Evolutionary conservation across 1,140 invertebrate species (phyloP).

Genomic region (Eupeodes corollae): DNA sequence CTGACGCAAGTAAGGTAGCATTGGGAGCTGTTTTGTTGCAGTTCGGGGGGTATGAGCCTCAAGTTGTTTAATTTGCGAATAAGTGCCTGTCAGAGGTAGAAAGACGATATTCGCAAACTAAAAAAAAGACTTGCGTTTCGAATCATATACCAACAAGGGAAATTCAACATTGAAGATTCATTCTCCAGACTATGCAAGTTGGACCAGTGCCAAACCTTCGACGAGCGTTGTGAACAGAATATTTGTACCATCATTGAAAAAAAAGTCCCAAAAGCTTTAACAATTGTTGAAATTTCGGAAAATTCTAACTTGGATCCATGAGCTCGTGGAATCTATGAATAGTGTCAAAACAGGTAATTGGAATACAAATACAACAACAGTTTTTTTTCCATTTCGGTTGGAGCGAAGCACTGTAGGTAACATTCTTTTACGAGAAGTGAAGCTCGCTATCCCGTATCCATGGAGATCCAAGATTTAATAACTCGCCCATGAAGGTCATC

Average conservation of each 20-base stretch:
- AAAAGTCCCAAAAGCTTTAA: too few relatives aligned
- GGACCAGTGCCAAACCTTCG: too few relatives aligned
- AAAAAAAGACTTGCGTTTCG: too few relatives aligned
- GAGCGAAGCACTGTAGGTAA: neutral
- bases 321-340: slow-evolving; percentile 10
- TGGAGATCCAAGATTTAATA: slow-evolving; percentile 13
- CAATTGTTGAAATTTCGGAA: too few relatives aligned
- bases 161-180: too few relatives aligned
- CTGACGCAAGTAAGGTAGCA: slow-evolving; percentile 27
- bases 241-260: too few relatives aligned
- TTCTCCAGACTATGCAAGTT: too few relatives aligned
- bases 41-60: neutral
- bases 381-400: neutral
- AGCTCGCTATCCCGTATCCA: slow-evolving; percentile 21
- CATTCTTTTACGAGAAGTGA: neutral
- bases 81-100: slow-evolving; percentile 31
- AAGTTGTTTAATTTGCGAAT: slow-evolving; percentile 32
- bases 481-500: too few relatives aligned
- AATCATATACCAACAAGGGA: too few relatives aligned
- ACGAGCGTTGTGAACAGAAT: too few relatives aligned
- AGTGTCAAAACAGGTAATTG: neutral
- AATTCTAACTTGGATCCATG: slow-evolving; percentile 8
- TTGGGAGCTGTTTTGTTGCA: slow-evolving; percentile 23
- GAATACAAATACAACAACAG: neutral
- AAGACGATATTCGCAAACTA: slow-evolving; percentile 34